Evolutionary conservation across 2,797 vertebrate genomes (phyloP), one percentile per base, ranked within the genome.

Genomic region (Siniperca scherzeri): DNA sequence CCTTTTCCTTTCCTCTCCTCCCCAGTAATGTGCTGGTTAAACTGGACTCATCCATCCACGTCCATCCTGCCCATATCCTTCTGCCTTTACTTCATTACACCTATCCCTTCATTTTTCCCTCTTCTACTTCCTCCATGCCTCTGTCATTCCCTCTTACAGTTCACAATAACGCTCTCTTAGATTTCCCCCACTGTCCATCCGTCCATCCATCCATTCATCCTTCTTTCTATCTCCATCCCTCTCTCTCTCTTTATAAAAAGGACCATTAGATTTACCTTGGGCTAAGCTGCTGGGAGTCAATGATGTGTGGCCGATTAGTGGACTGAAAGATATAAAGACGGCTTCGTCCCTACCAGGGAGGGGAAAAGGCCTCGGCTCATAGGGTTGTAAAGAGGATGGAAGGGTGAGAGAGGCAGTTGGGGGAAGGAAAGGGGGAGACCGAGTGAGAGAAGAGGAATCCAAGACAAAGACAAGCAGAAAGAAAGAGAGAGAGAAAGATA

Each of bases 211-310:
- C 70, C 57, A 70, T 53, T 67, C 82, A 57, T 85, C 72, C 62
- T 27, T 44, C 70, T 40, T 56, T 71, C 56, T 27, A 4, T 42
- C 62, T 59, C 56, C 17, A 16, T 76, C 56, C 80, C 36, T 77
- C 52, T 38, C 33, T 83, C 70, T 70, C 59, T 78, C 77, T 72
- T 44, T 69, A 73, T 84, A 66, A 70, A 70, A 78, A n/a, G 57
- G 64, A 73, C 52, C 62, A 27, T 14, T 84, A 80, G 61, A 80
- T 91, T 91, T 92, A 92, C 93, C 91, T 94, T 88, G 83, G 70
- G 80, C 82, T 90, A 85, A 89, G 84, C 19, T 65, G 71, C 74
- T n/a, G 48, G 84, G 74, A 85, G 81, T 59, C 70, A 74, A 69
- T 84, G 88, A 88, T 30, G 87, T 72, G 88, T 52, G 74, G 74